These are phyloP conservation scores for Pseudococcus jackbeardsleyi DNA, from an alignment of 2,888 invertebrate species.

Conservation along the genomic window DNA sequence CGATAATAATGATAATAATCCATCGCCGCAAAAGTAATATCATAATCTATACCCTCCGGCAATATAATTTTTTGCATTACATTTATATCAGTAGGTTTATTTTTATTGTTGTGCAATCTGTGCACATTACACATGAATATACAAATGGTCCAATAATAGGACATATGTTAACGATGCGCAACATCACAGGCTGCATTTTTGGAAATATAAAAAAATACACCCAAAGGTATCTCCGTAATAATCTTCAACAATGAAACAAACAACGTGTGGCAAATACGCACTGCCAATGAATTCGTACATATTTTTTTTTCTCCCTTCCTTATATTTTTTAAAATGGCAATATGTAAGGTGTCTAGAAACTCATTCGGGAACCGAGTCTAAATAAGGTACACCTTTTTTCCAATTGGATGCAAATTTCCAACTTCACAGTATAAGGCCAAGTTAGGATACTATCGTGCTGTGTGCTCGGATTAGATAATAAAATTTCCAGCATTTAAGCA, in stretches of 20 bases:
- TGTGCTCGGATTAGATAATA: not conserved
- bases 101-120: conserved; percentile 16
- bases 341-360: not conserved
- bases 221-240: not conserved
- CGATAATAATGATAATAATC: not conserved
- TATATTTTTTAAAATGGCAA: conserved; percentile 9
- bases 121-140: not conserved
- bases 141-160: not conserved
- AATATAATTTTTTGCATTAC: conserved; percentile 30
- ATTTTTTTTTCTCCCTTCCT: not conserved
- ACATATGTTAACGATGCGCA: not conserved
- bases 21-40: conserved; percentile 8
- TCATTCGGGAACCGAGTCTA: not conserved
- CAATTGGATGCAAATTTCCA: conserved; percentile 31
- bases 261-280: conserved; percentile 1
- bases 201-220: not conserved
- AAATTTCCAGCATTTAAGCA: conserved; percentile 33
- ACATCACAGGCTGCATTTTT: not conserved
- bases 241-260: conserved; percentile 13
- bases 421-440: not conserved
- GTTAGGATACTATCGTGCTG: not conserved
- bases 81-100: not conserved
- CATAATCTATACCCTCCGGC: conserved; percentile 1
- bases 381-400: not conserved
- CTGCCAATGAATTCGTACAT: not conserved